phyloP scores from a whole-genome alignment of 2,113 vertebrate genomes.

The Ciconia stormi region DNA sequence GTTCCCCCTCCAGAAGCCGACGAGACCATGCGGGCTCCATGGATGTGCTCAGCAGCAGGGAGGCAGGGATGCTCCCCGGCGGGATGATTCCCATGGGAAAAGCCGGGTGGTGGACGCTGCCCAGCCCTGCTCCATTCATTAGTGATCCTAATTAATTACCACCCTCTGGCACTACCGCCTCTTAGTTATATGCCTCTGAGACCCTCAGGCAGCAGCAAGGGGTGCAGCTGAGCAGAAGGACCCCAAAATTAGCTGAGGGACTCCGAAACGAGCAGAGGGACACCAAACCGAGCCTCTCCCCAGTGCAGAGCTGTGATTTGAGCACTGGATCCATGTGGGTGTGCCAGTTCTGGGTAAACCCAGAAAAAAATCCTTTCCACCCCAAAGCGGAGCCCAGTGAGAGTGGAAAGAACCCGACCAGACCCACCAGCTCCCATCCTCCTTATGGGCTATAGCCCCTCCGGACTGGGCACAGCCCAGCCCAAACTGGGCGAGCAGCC shows the following conservation, averaged over 20 bases:
- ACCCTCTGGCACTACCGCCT: background rate
- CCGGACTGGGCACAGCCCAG: background rate
- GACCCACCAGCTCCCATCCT: background rate
- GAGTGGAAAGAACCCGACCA: fast-evolving
- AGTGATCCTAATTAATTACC: background rate
- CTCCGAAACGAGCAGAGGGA: background rate
- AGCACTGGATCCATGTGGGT: fast-evolving
- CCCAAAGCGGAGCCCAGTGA: background rate
- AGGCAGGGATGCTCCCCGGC: background rate
- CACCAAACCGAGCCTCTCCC: background rate
- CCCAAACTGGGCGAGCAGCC: background rate
- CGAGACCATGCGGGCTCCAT: fast-evolving
- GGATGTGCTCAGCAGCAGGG: background rate
- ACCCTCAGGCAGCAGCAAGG: background rate
- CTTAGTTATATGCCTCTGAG: background rate
- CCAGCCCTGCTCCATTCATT: background rate
- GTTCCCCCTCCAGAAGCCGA: background rate
- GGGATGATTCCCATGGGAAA: background rate
- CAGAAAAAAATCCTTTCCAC: background rate
- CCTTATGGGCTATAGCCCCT: background rate
- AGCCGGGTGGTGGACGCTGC: background rate
- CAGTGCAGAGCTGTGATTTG: background rate
- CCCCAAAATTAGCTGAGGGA: background rate
- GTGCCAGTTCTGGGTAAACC: background rate
- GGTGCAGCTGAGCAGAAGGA: background rate